phyloP scores from a whole-genome alignment of 2,888 invertebrate genomes.

The Geotrupes spiniger region DNA sequence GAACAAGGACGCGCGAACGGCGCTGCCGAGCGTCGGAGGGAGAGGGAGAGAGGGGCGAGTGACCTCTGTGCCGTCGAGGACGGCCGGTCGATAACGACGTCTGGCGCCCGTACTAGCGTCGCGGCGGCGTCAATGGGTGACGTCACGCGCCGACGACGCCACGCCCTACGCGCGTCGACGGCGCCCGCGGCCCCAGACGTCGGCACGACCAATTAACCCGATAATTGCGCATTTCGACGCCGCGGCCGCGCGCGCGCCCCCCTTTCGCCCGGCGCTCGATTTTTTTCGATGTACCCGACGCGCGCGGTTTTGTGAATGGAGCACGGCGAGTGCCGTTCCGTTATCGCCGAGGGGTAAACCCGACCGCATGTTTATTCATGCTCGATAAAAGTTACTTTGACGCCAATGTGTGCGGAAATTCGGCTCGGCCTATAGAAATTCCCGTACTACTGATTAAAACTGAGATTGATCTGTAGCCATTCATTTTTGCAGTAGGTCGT shows the following conservation, averaged over 20 bases:
- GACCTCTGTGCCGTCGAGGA: conserved; percentile 41
- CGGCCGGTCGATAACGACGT: conserved; percentile 41
- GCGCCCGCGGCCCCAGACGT: conserved; percentile 19
- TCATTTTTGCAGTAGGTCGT: too few species aligned
- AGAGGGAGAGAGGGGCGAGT: conserved; percentile 30
- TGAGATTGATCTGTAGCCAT: too few species aligned
- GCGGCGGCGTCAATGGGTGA: conserved; percentile 57
- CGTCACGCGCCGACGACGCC: conserved; percentile 51
- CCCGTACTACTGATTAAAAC: too few species aligned
- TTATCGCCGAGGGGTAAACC: too few species aligned
- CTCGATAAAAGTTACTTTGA: too few species aligned
- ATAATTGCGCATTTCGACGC: conserved; percentile 7
- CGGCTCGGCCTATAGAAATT: too few species aligned
- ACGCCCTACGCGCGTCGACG: conserved; percentile 35
- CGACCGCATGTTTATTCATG: too few species aligned
- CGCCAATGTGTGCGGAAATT: too few species aligned
- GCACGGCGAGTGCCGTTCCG: too few species aligned
- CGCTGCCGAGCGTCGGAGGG: conserved; percentile 16
- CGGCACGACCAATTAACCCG: conserved; percentile 19
- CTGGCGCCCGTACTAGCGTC: conserved; percentile 43
- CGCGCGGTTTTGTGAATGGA: too few species aligned
- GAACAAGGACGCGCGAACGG: conserved; percentile 8
- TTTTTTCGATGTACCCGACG: too few species aligned
- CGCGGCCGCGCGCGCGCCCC: not conserved
- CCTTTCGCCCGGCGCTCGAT: too few species aligned